Percentiles rank a stretch among this genome's conserved stretches.
Evolutionary conservation across 1,140 invertebrate species (phyloP).

Genomic region (Sipha flava): DNA sequence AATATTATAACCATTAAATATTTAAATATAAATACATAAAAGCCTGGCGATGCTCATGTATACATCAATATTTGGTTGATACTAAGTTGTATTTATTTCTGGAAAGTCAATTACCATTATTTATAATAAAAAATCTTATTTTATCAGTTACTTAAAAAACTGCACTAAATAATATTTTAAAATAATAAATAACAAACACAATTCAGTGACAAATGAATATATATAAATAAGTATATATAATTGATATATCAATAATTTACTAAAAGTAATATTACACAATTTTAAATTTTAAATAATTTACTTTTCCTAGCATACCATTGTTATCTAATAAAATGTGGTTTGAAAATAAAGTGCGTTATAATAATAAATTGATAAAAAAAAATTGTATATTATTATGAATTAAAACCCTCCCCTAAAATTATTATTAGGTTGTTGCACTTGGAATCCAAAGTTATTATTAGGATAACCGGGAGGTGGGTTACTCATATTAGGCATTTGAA

Average conservation of each 20-base stretch:
- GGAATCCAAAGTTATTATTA: neutral
- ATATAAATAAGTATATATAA: no score
- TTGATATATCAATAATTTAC: conserved; percentile 21
- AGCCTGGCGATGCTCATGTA: no score
- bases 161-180: neutral
- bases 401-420: conserved; percentile 23
- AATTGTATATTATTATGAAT: neutral
- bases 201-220: neutral
- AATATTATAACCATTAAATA: no score
- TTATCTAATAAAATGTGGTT: neutral
- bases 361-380: conserved; percentile 10
- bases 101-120: no score
- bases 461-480: conserved; percentile 9
- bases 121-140: no score
- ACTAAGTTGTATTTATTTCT: no score
- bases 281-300: neutral
- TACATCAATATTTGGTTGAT: no score
- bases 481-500: conserved; percentile 18
- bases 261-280: conserved; percentile 2
- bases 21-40: no score
- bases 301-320: neutral
- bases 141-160: no score
- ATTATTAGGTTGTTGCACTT: neutral
- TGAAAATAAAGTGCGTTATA: conserved; percentile 13
- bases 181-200: neutral